Conservation (phyloP, 2,888 invertebrate genomes). For the Agapostemon virescens region DNA sequence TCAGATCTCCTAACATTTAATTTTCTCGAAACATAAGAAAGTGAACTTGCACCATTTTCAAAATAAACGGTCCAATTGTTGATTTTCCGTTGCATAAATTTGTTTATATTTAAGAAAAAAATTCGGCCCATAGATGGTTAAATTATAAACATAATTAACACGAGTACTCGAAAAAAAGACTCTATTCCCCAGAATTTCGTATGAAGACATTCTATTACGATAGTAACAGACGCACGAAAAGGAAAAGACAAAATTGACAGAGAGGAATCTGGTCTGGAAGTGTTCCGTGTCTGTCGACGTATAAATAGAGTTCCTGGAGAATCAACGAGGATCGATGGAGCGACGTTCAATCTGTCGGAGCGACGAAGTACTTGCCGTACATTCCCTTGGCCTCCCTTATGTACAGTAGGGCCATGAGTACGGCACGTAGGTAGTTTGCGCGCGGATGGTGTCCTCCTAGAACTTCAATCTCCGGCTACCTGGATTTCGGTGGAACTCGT, state of each 20-base stretch:
- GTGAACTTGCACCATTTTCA: too few species aligned
- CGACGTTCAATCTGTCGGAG: conserved; percentile 65
- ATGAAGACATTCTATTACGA: neutral
- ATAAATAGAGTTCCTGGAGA: conserved; percentile 62
- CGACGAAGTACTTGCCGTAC: conserved; percentile 23
- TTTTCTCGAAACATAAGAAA: too few species aligned
- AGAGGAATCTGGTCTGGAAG: conserved; percentile 44
- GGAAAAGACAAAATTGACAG: conserved; percentile 3
- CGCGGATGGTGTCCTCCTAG: conserved; percentile 37
- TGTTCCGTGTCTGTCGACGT: conserved; percentile 33
- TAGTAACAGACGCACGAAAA: neutral
- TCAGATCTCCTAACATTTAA: too few species aligned
- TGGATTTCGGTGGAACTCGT: conserved; percentile 28
- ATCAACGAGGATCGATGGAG: conserved; percentile 65
- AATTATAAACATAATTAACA: too few species aligned
- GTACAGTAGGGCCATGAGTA: neutral
- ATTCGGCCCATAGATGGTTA: too few species aligned
- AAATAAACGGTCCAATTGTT: too few species aligned
- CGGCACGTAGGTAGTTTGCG: conserved; percentile 34
- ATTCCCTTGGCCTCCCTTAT: conserved; percentile 23
- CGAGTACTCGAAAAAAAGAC: too few species aligned
- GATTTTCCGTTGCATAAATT: too few species aligned
- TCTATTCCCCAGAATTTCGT: too few species aligned
- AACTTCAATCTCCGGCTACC: conserved; percentile 56
- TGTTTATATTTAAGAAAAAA: too few species aligned